A percentile compares a stretch with the other conserved stretches of the same genome.
These are phyloP conservation scores for Dryobotodes eremita DNA, from an alignment of 2,888 invertebrate species.

Conservation along the genomic window DNA sequence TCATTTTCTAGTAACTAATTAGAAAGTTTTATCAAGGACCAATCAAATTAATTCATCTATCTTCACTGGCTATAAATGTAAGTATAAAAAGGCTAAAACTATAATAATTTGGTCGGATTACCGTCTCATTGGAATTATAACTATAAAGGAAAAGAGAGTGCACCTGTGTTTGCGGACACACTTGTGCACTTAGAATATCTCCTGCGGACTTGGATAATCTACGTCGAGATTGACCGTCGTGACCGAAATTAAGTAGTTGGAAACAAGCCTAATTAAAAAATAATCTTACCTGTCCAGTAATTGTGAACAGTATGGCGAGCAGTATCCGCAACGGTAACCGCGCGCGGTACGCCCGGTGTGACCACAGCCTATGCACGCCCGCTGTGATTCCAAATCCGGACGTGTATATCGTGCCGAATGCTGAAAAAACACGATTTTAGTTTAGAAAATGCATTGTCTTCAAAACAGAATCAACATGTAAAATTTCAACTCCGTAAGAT, in stretches of 20 bases:
- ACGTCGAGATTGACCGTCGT: background rate
- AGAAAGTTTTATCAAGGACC: background rate
- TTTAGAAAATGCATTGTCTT: background rate
- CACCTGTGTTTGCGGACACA: background rate
- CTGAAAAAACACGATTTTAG: conserved; percentile 72
- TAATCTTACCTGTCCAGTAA: conserved; percentile 93
- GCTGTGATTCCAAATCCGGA: conserved; percentile 96
- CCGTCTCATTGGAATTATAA: background rate
- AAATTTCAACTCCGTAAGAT: too few relatives aligned
- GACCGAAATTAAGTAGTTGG: background rate
- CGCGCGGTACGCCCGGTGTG: conserved; percentile 94
- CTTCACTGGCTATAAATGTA: background rate
- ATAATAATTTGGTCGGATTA: background rate
- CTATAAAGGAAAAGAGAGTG: background rate
- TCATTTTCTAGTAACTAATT: background rate
- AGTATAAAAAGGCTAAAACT: background rate
- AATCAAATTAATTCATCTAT: background rate
- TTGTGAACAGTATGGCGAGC: conserved; percentile 93
- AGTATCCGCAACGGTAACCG: conserved; percentile 93
- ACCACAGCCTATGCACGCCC: conserved; percentile 95
- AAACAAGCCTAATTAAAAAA: background rate
- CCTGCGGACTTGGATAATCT: background rate
- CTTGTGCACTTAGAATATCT: background rate
- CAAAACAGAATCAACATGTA: too few relatives aligned
- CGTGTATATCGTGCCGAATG: conserved; percentile 91